A percentile compares a stretch with the other conserved stretches of the same genome.
Evolutionary conservation across 2,113 vertebrate genomes (phyloP).

Genomic region (Pygoscelis antarcticus): DNA sequence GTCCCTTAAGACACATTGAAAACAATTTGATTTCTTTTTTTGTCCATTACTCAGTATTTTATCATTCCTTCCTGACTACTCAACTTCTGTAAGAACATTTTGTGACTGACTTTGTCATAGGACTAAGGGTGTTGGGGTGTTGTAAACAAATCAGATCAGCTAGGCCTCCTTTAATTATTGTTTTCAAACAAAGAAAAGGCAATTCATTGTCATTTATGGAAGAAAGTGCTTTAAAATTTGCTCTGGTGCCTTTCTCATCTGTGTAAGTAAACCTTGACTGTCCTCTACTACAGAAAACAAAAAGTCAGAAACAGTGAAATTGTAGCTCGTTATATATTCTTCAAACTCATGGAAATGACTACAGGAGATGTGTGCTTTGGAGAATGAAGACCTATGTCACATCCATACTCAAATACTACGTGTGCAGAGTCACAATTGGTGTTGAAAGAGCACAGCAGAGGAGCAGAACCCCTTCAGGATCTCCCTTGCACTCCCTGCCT

Average conservation of each 20-base stretch:
- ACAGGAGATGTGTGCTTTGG: not conserved
- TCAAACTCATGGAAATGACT: not conserved
- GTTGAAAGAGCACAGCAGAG: not conserved
- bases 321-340: not conserved
- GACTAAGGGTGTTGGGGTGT: not conserved
- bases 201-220: not conserved
- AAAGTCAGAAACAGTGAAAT: not conserved
- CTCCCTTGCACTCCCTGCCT: not conserved
- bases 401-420: fast-evolving
- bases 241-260: not conserved
- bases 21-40: not conserved
- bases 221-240: not conserved
- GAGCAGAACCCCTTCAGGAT: not conserved
- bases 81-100: not conserved
- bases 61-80: not conserved
- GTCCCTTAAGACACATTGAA: not conserved
- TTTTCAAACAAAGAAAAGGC: not conserved
- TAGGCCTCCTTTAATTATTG: not conserved
- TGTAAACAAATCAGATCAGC: not conserved
- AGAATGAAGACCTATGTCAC: not conserved
- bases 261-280: not conserved
- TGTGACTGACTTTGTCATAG: not conserved
- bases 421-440: fast-evolving
- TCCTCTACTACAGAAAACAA: not conserved
- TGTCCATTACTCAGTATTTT: not conserved